These are phyloP conservation scores for Nyctereutes procyonoides DNA, from an alignment of 2,113 vertebrate genomes.

Conservation along the genomic window DNA sequence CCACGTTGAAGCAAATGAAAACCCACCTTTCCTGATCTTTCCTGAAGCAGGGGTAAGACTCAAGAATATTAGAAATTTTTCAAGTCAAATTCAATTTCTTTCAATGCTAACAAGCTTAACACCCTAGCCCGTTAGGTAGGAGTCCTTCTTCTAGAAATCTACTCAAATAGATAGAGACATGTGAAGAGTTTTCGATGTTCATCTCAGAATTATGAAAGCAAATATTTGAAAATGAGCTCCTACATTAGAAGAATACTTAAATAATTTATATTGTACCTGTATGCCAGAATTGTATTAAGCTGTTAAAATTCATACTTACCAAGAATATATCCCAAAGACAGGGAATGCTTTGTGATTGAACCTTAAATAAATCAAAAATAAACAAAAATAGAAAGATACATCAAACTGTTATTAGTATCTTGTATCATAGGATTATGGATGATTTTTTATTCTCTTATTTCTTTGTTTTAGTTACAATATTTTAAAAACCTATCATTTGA, in stretches of 20 bases:
- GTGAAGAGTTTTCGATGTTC: background rate
- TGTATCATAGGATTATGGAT: background rate
- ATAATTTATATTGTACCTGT: background rate
- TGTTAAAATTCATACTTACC: background rate
- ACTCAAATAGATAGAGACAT: background rate
- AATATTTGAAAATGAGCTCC: slow-evolving; percentile 8
- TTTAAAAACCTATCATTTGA: background rate
- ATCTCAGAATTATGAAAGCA: slow-evolving; percentile 6
- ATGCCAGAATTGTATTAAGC: background rate
- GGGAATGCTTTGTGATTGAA: background rate
- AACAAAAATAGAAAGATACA: background rate
- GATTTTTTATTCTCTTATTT: background rate
- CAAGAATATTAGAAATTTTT: background rate
- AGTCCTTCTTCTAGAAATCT: background rate
- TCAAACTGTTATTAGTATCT: background rate
- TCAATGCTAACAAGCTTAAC: background rate
- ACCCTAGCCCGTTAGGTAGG: background rate
- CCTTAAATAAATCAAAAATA: background rate
- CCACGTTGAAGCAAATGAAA: no score
- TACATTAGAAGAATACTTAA: background rate
- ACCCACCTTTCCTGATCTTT: background rate
- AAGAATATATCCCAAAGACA: background rate
- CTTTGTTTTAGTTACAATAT: background rate
- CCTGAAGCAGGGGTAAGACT: background rate
- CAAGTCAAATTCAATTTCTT: background rate